Evolutionary conservation across 2,113 vertebrate genomes (phyloP).

Genomic region (Spheniscus mendiculus): DNA sequence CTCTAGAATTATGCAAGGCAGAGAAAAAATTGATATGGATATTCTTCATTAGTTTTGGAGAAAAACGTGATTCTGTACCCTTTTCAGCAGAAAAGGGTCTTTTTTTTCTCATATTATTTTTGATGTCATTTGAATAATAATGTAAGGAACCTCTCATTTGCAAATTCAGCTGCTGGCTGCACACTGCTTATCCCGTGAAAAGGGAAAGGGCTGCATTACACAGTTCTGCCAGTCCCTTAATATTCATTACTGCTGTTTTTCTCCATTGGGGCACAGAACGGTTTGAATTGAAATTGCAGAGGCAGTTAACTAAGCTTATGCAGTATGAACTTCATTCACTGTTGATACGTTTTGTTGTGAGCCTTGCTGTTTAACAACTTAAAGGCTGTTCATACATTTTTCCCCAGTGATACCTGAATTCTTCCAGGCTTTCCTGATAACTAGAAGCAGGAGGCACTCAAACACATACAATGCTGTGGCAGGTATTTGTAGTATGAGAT

Average conservation of each 20-base stretch:
- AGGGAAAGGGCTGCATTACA: neutral
- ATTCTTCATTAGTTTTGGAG: neutral
- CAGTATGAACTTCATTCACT: neutral
- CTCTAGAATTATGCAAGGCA: neutral
- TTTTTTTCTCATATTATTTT: neutral
- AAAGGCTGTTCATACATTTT: neutral
- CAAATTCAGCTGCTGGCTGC: neutral
- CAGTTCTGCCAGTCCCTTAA: neutral
- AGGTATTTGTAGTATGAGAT: neutral
- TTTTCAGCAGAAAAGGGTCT: neutral
- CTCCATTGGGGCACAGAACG: neutral
- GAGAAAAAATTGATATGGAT: neutral
- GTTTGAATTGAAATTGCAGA: conserved; percentile 17
- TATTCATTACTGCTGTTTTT: conserved; percentile 1
- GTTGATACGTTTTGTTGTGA: neutral
- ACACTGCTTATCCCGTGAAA: neutral
- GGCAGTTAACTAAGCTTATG: conserved; percentile 11
- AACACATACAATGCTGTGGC: neutral
- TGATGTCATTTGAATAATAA: neutral
- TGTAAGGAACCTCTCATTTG: neutral
- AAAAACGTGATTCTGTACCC: neutral
- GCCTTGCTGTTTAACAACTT: neutral
- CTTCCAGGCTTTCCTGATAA: neutral
- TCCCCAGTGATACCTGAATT: neutral
- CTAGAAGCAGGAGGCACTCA: neutral